Base-by-base conservation (phyloP, 2,888 invertebrate species). In the Diarsia mendica region DNA sequence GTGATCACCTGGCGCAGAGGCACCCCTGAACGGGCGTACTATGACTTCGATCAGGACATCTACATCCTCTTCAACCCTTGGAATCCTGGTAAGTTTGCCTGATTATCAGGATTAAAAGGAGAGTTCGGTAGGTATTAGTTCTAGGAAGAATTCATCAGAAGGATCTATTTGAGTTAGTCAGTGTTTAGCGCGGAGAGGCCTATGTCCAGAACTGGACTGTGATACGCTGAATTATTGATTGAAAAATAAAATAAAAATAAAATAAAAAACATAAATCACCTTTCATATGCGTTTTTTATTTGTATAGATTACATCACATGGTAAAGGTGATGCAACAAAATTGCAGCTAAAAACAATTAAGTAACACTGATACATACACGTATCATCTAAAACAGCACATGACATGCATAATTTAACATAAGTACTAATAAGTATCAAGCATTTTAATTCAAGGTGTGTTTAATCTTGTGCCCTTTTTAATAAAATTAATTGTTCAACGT, bases 1-100 rank as follows among this genome's bases (percentile, higher is more conserved):
- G 96, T 98, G 9, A 97, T 97, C 83, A 97, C 97, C 3, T 97
- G 97, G 33, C 89, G 95, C 48, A 91, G 95, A 83, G 95, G 93
- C 65, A 89, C 93, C 4, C 90, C 93, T 0, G 95, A 95, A 0
- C 93, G 95, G 11, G 90, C 94, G 66, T 89, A 93, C 2, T 97
- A 96, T 87, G 97, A 97, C 79, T 97, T 97, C 84, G 97, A 97
- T 13, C 97, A 97, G 74, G 97, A 97, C 71, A 91, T 98, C 74
- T 98, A 98, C 93, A 94, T 98, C 33, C 95, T 98, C 18, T 98
- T 98, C 94, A 98, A 98, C 92, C 98, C 98, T 1, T 98, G 98
- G 98, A 97, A 97, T 84, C 97, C 97, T 96, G 98, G 98, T 98
- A 94, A 92, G 92, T 64, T 13, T 1, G 11, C 0, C 15, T 23